Base-by-base conservation (phyloP, 2,113 vertebrate genomes). In the Nansenia antarctica region DNA sequence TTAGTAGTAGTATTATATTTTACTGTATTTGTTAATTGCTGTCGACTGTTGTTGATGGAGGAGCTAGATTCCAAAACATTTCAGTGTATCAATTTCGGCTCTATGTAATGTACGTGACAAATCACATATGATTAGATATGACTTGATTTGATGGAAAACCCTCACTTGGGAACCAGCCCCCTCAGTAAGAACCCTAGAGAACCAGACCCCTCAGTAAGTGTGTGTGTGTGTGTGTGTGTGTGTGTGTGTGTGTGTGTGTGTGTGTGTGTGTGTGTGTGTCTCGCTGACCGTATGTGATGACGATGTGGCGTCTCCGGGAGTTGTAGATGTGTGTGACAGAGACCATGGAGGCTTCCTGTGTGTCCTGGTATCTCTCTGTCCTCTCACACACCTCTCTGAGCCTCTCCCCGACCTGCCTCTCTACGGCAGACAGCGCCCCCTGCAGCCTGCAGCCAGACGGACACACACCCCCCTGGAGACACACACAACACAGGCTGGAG, bases 361-460 rank as follows among this genome's bases (percentile, higher is more conserved):
- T 27, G 0, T 55, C 70, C 31, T 83, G 24, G 1, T 60, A 57
- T 26, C 1, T 9, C 52, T 67, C 14, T 0, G 27, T 72, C 1
- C 1, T 65, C n/a, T 82, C 24, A n/a, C 91, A 93, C 3, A 87
- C 47, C 0, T 15, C 54, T 14, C n/a, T 12, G 31, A 92, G 60
- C 35, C 75, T 85, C 4, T 45, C 60, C 8, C 66, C 65, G 57
- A 85, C 31, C 0, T 80, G 37, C 1, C 6, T 62, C 22, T 87
- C 86, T 31, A n/a, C 12, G 37, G 82, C 62, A 1, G 47, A 77
- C n/a, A 93, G 85, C 65, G 86, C 14, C 27, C 89, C 89, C 57
- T 88, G 83, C n/a, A 93, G 61, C 15, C 85, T 86, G 80, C 92
- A 94, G 37, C 91, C 89, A 1, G 89, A 91, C 0, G 91, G 91